phyloP scores from a whole-genome alignment of 2,888 invertebrate genomes.

The Ochropleura leucogaster region DNA sequence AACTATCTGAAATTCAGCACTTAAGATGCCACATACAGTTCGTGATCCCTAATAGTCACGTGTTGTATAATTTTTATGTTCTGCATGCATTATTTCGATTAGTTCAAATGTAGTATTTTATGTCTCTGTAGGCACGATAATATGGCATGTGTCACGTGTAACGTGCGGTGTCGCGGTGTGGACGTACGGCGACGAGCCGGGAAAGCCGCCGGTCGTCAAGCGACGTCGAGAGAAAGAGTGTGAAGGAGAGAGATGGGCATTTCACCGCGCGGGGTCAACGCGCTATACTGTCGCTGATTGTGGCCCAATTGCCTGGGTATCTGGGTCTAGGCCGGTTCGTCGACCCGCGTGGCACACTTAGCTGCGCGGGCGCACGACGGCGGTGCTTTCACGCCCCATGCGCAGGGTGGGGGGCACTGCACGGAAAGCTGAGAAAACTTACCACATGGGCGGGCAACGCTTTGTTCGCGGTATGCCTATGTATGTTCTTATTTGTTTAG shows the following conservation, averaged over 20 bases:
- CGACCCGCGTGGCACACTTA: slow-evolving; percentile 90
- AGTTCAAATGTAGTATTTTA: slow-evolving; percentile 19
- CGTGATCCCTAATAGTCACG: slow-evolving; percentile 57
- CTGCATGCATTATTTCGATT: slow-evolving; percentile 50
- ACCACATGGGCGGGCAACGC: slow-evolving; percentile 69
- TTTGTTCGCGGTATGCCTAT: slow-evolving; percentile 39
- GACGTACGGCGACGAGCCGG: slow-evolving; percentile 69
- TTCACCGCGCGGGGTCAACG: slow-evolving; percentile 90
- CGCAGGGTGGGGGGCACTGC: slow-evolving; percentile 80
- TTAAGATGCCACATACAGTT: slow-evolving; percentile 46
- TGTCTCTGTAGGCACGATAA: slow-evolving; percentile 24
- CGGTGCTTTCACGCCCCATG: slow-evolving; percentile 88
- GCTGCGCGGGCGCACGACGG: slow-evolving; percentile 84
- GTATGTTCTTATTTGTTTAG: slow-evolving; percentile 34
- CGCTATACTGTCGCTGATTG: slow-evolving; percentile 90
- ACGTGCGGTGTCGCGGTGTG: slow-evolving; percentile 39
- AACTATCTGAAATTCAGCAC: slow-evolving; percentile 64
- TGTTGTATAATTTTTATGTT: slow-evolving; percentile 54
- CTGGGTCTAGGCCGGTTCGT: slow-evolving; percentile 91
- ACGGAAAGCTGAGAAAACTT: slow-evolving; percentile 87
- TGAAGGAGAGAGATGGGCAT: slow-evolving; percentile 89
- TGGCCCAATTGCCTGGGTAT: slow-evolving; percentile 90
- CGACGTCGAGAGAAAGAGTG: slow-evolving; percentile 88
- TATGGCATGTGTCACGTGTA: slow-evolving; percentile 52
- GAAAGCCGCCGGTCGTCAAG: slow-evolving; percentile 82